These are phyloP conservation scores for Clarias macrocephalus DNA, from an alignment of 2,113 vertebrate genomes.

Conservation along the genomic window DNA sequence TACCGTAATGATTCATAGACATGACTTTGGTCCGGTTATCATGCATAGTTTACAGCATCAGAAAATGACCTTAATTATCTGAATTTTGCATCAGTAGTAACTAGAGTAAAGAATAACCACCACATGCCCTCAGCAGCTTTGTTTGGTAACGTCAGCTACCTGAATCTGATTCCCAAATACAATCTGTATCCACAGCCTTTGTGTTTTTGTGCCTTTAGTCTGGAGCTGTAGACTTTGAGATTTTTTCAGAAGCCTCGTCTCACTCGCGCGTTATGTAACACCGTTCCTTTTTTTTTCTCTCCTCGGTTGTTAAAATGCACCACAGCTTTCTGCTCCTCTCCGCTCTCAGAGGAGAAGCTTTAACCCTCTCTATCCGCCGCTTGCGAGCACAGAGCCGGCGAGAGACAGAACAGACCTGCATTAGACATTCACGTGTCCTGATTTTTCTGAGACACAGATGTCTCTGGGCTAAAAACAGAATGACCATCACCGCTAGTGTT, in stretches of 20 bases:
- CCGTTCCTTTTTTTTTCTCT: background rate
- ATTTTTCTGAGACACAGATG: background rate
- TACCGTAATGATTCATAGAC: background rate
- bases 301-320: slow-evolving; percentile 28
- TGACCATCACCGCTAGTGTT: background rate
- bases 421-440: background rate
- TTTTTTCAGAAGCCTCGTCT: slow-evolving; percentile 7
- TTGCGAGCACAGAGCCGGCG: background rate
- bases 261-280: background rate
- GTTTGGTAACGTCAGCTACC: background rate
- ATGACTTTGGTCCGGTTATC: background rate
- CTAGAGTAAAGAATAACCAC: background rate
- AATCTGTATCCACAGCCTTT: background rate
- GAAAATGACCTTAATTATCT: background rate
- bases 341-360: slow-evolving; percentile 23
- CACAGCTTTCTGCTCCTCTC: slow-evolving; percentile 14
- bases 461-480: background rate
- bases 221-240: background rate
- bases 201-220: background rate
- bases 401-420: too few relatives aligned
- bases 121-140: background rate
- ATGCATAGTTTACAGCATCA: too few relatives aligned
- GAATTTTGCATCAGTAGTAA: background rate
- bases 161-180: background rate
- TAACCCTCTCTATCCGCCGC: slow-evolving; percentile 43